Percentiles rank a stretch among this genome's conserved stretches.
phyloP scores from a whole-genome alignment of 2,888 invertebrate genomes.

The Platycheirus rosarum region DNA sequence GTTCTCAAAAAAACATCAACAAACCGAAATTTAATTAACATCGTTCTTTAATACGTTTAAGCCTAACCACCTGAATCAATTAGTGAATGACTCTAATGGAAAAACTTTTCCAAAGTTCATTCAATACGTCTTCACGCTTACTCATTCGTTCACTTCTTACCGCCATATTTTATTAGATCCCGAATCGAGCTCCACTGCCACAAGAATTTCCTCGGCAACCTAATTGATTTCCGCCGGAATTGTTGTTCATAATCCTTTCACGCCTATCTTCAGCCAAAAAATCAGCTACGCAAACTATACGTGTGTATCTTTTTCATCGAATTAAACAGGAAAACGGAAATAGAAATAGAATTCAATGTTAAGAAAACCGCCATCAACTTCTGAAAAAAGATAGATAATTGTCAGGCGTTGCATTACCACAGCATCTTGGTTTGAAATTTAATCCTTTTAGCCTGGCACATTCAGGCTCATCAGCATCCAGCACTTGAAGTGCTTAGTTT shows the following conservation, averaged over 20 bases:
- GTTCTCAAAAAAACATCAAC: slow-evolving; percentile 1
- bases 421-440: slow-evolving; percentile 1
- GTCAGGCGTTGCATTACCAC: not conserved
- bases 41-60: slow-evolving; percentile 17
- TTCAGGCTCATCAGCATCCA: too few species aligned
- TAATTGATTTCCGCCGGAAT: slow-evolving; percentile 63
- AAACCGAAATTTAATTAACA: slow-evolving; percentile 36
- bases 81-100: slow-evolving; percentile 43
- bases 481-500: slow-evolving; percentile 6
- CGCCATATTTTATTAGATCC: slow-evolving; percentile 33
- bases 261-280: slow-evolving; percentile 15
- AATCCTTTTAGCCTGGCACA: slow-evolving; percentile 4
- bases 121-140: not conserved
- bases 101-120: slow-evolving; percentile 45
- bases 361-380: slow-evolving; percentile 9
- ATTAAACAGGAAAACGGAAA: slow-evolving; percentile 7
- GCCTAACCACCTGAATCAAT: slow-evolving; percentile 22
- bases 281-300: not conserved
- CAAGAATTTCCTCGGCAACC: slow-evolving; percentile 36
- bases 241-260: slow-evolving; percentile 52
- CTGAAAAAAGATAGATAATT: slow-evolving; percentile 49
- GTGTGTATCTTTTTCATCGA: not conserved
- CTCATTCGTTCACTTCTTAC: slow-evolving; percentile 2
- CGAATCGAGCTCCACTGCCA: not conserved
- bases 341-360: slow-evolving; percentile 29